Base-by-base conservation (phyloP, 2,888 invertebrate genomes). In the Entomobrya proxima region DNA sequence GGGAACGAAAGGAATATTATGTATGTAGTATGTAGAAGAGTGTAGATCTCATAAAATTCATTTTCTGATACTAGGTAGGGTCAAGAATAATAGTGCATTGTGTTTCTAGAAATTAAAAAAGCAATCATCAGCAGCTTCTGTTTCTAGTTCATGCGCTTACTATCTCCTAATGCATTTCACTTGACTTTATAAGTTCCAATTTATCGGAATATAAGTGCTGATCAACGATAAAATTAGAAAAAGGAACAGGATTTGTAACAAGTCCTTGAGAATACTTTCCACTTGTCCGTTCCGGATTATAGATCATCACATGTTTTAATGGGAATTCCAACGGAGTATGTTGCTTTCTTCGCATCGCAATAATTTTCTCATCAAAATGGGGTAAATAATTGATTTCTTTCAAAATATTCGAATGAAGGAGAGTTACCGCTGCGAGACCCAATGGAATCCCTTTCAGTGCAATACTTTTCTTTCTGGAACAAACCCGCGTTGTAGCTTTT, bases 341-440 rank as follows among this genome's bases (percentile, higher is more conserved):
- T 67, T 40, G 52, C 30, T 74, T 32, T 5, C 18, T 67, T 67
- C 35, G 27, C 58, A 15, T 30, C n/a, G 6, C 30, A 4, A 13
- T 30, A 30, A n/a, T n/a, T n/a, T n/a, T n/a, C n/a, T 58, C 35
- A 69, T 69, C 67, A 21, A 44, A 37, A 47, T 27, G 47, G 32
- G 47, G 44, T 44, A 32, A 77, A 77, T 79, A 79, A 79, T 79
- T 79, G 79, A 79, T 79, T 79, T 52, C 78, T 52, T 50, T 52
- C 79, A 50, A 44, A 69, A 40, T 61, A 21, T n/a, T 76, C 32
- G 40, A 76, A 76, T 76, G 64, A 13, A n/a, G 61, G 18, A 64
- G 35, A 61, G 21, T 5, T 52, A 55, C 18, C 3, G 9, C 9
- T 52, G 50, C 3, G 50, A 52, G 50, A 21, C 1, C 21, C 21